Evolutionary conservation across 2,888 invertebrate genomes (phyloP).

Genomic region (Cerastoderma edule): DNA sequence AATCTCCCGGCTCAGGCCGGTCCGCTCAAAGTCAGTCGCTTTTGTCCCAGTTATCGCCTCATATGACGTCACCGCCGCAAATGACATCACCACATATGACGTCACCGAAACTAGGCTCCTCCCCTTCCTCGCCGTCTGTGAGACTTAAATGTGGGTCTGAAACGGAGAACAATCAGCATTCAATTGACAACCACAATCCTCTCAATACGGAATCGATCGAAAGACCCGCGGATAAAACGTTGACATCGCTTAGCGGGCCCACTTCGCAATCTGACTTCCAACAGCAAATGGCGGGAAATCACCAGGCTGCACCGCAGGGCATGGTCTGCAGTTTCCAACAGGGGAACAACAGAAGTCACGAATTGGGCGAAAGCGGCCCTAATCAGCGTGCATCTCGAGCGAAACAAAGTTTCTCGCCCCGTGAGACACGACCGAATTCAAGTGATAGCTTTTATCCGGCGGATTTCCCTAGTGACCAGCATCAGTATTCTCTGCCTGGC

Average conservation of each 20-base stretch:
- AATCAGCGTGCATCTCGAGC: conserved; percentile 49
- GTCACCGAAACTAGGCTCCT: conserved; percentile 22
- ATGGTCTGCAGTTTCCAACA: background rate
- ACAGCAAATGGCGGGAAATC: conserved; percentile 9
- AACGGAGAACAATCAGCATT: conserved; percentile 2
- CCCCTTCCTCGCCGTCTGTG: conserved; percentile 25
- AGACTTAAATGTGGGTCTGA: conserved; percentile 3
- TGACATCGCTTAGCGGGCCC: background rate
- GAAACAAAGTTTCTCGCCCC: conserved; percentile 57
- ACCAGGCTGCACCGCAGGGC: conserved; percentile 1
- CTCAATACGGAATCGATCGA: background rate
- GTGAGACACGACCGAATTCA: conserved; percentile 43
- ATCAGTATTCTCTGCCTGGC: conserved; percentile 43
- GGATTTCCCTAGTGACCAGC: conserved; percentile 56
- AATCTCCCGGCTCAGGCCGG: conserved; percentile 32
- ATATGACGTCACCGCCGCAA: conserved; percentile 28
- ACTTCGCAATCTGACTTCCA: conserved; percentile 4
- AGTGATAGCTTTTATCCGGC: conserved; percentile 60
- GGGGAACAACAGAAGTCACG: conserved; percentile 13
- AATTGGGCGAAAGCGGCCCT: conserved; percentile 41
- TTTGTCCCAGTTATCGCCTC: conserved; percentile 24
- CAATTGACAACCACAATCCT: background rate
- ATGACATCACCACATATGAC: too few species aligned
- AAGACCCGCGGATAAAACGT: conserved; percentile 4
- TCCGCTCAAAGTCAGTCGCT: conserved; percentile 27